phyloP scores from a whole-genome alignment of 2,113 vertebrate species.

The Melanerpes formicivorus region DNA sequence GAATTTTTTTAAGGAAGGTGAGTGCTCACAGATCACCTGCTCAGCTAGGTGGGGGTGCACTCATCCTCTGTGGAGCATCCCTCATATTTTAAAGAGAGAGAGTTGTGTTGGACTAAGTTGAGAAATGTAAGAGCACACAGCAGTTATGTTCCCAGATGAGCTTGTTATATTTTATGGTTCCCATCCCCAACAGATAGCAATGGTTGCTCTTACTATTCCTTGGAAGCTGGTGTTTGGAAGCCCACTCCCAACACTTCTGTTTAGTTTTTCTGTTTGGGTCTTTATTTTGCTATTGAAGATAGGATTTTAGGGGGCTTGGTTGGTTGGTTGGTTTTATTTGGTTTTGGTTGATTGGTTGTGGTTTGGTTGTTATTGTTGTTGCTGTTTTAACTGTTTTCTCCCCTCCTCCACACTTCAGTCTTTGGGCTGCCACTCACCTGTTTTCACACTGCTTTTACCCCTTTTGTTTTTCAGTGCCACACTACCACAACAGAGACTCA shows the following conservation, averaged over 20 bases:
- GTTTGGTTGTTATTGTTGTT: background rate
- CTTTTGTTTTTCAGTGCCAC: conserved; percentile 44
- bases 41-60: background rate
- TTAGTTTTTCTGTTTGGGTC: conserved; percentile 19
- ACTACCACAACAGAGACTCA: background rate
- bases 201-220: conserved; percentile 8
- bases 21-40: background rate
- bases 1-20: background rate
- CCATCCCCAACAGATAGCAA: conserved; percentile 17
- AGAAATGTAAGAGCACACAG: background rate
- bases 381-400: background rate
- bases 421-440: conserved; percentile 62
- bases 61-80: background rate
- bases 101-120: background rate
- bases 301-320: background rate
- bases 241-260: background rate
- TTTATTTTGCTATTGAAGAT: conserved; percentile 11
- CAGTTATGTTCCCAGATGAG: background rate
- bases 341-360: background rate
- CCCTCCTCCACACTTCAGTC: conserved; percentile 17
- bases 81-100: background rate
- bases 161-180: conserved; percentile 17
- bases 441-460: conserved; percentile 61
- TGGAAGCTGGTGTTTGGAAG: conserved; percentile 27
- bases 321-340: background rate